Base-by-base conservation (phyloP, 2,888 invertebrate genomes). In the Cataglyphis cursor region DNA sequence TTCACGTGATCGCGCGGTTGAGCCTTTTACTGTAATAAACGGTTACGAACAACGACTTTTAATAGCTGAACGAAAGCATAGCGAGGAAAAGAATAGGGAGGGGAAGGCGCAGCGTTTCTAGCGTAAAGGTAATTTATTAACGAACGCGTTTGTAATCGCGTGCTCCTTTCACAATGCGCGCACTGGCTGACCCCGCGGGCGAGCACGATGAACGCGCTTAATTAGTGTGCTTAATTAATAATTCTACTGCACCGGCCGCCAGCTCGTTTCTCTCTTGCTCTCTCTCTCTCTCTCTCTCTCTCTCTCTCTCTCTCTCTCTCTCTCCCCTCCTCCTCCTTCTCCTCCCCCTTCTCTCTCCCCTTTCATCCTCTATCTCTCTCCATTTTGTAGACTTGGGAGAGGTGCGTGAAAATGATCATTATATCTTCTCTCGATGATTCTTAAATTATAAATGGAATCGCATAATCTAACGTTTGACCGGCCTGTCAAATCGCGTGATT, bases 101-200 rank as follows among this genome's bases (percentile, higher is more conserved):
- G 80, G 62, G 61, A 76, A 59, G 51, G 51, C 51, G 81, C 15
- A 85, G 57, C 62, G 90, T 87, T 89, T 84, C 90, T 89, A 85
- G 86, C 88, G 82, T 90, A 89, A 86, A 87, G 89, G 83, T 89
- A 90, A 91, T 92, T 91, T 91, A 91, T 92, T 90, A 90, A 91
- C 89, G 89, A 91, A 91, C 89, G 89, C 87, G 85, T 85, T 87
- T 89, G 89, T 85, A 88, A 89, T 88, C 86, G 85, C 87, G 87
- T 85, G 87, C 86, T 87, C 85, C 83, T 85, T 88, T 85, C 88
- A 74, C 87, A 78, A 78, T 74, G 68, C 85, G 75, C 82, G 73
- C 70, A 65, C 66, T 31, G 82, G 82, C 83, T 88, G 87, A 90
- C 90, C 89, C 88, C 89, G 90, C 88, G 84, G 88, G 89, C 87